A percentile compares a stretch with the other conserved stretches of the same genome.
These are phyloP conservation scores for Heteromormyrus szaboi DNA, from an alignment of 2,797 vertebrate genomes.

Conservation along the genomic window DNA sequence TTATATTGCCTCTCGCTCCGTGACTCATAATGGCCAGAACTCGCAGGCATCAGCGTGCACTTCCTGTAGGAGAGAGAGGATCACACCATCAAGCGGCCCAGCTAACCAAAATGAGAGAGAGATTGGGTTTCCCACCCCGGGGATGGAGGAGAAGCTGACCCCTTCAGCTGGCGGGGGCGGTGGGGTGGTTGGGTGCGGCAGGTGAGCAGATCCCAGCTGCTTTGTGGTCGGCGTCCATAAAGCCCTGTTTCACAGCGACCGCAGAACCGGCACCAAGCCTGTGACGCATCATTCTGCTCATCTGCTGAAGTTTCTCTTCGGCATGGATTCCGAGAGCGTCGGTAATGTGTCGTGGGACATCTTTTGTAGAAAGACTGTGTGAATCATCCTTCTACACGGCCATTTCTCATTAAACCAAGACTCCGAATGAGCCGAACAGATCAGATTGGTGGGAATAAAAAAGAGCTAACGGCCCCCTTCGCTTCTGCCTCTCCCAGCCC, in stretches of 20 bases:
- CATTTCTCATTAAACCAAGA: not conserved
- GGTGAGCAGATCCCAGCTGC: not conserved
- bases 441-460: not conserved
- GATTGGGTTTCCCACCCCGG: not conserved
- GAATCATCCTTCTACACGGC: not conserved
- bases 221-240: not conserved
- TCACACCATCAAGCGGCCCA: not conserved
- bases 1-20: not conserved
- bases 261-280: not conserved
- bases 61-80: not conserved
- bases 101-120: not conserved
- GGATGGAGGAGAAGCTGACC: not conserved
- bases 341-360: not conserved
- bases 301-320: not conserved
- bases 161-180: not conserved
- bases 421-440: not conserved
- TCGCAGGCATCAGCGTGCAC: not conserved
- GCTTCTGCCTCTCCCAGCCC: not conserved
- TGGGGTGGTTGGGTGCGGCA: not conserved
- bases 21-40: slow-evolving; percentile 4
- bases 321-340: not conserved
- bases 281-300: not conserved
- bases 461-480: not conserved
- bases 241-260: not conserved
- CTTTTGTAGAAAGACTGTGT: not conserved